Evolutionary conservation across 2,113 vertebrate genomes (phyloP).

Genomic region (Silurus glanis): DNA sequence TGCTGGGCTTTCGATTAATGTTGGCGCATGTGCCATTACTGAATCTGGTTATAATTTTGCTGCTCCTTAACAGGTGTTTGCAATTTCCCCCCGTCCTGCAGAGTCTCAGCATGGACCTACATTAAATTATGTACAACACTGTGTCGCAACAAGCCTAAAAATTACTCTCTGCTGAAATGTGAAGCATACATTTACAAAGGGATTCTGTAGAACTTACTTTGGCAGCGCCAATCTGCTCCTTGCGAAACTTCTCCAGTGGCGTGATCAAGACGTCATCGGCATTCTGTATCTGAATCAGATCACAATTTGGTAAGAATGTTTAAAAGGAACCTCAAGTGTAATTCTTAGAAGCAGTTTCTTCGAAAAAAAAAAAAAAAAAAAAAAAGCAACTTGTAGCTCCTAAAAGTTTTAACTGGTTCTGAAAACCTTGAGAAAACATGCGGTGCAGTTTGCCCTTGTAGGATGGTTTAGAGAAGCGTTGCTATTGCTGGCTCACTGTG

Average conservation of each 20-base stretch:
- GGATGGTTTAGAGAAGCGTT: background rate
- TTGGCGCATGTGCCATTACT: conserved; percentile 50
- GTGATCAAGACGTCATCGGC: conserved; percentile 96
- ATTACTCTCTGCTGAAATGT: conserved; percentile 31
- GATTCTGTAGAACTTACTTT: conserved; percentile 81
- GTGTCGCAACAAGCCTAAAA: conserved; percentile 24
- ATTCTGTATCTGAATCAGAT: conserved; percentile 86
- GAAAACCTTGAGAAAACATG: conserved; percentile 3
- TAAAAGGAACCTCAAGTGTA: background rate
- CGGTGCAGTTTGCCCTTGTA: conserved; percentile 12
- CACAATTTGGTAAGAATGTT: conserved; percentile 52
- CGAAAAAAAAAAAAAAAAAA: background rate
- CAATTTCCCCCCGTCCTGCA: conserved; percentile 47
- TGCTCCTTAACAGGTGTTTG: conserved; percentile 52
- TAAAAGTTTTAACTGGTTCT: background rate
- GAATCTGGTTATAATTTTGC: conserved; percentile 49
- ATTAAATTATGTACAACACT: conserved; percentile 43
- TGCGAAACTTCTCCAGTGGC: conserved; percentile 94
- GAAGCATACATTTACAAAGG: conserved; percentile 41
- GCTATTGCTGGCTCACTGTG: background rate
- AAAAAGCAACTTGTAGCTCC: background rate
- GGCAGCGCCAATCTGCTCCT: conserved; percentile 96
- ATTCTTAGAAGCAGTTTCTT: conserved; percentile 1
- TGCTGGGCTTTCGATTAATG: conserved; percentile 58
- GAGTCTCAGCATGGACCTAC: conserved; percentile 34